Base-by-base conservation (phyloP, 2,797 vertebrate genomes). In the Masticophis lateralis region DNA sequence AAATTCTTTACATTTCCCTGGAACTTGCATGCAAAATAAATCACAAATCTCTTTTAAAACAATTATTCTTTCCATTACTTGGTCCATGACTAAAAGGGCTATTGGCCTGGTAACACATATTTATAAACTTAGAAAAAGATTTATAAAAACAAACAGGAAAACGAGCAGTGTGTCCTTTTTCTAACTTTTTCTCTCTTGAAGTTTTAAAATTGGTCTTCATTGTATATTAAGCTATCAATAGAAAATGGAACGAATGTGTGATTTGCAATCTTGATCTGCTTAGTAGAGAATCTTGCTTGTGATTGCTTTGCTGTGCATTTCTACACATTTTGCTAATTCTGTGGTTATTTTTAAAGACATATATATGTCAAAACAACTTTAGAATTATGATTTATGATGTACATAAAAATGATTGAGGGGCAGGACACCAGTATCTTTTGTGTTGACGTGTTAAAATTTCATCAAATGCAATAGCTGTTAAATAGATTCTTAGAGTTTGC, bases 121-220 rank as follows among this genome's bases (percentile, higher is more conserved):
- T 93, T 57, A 57, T 88, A 86, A 96, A 32, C 74, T 93, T 86
- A 69, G 93, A 47, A 94, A 90, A 83, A 91, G 79, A 88, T 90
- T 92, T 92, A 59, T 5, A 92, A 53, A 93, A 95, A 94, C 10
- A 93, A 94, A 93, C 94, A 94, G 95, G 93, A 16, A 94, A 56
- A 87, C 59, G 37, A 63, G 18, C n/a, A 79, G 27, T 20, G 22
- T 60, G 90, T 47, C 83, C 9, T 63, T 37, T 10, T 27, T 12
- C 32, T 63, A 37, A 91, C 32, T 25, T 28, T 51, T 88, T 92
- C 86, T 37, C 57, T 12, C 37, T 87, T 37, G n/a, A 89, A 88
- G 59, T 0, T 4, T 74, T 89, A 55, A 88, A 79, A 88, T 53
- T 91, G 87, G 83, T 89, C 47, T 6, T 90, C 79, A 69, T 37